Conservation (phyloP, 2,888 invertebrate genomes). For the Lepidocyrtoides sp. region DNA sequence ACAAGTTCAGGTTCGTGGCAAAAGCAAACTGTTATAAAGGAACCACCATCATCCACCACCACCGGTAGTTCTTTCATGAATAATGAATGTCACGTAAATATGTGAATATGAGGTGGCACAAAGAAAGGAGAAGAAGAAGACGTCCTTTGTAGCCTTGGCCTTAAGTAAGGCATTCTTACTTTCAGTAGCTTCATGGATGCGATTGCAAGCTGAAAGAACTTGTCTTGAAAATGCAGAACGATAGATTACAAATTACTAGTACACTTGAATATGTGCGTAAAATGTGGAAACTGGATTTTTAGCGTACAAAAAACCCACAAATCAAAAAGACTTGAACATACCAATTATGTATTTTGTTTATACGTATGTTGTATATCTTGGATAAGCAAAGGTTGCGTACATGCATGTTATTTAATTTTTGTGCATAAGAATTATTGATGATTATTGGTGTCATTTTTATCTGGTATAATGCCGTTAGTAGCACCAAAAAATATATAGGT, state of each 20-base stretch:
- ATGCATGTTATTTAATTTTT: no score
- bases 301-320: not conserved
- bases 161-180: slow-evolving; percentile 38
- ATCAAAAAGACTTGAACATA: not conserved
- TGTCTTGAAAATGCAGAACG: not conserved
- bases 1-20: slow-evolving; percentile 74
- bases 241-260: slow-evolving; percentile 25
- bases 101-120: not conserved
- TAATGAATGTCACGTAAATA: slow-evolving; percentile 45
- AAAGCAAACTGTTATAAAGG: not conserved
- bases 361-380: no score
- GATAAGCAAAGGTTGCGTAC: no score
- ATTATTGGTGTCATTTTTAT: not conserved
- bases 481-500: not conserved
- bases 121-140: slow-evolving; percentile 23
- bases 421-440: no score
- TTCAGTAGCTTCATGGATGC: not conserved
- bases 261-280: not conserved
- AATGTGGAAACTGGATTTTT: not conserved
- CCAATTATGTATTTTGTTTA: no score
- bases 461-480: not conserved
- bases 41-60: not conserved
- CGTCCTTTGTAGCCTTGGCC: slow-evolving; percentile 49
- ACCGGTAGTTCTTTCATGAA: slow-evolving; percentile 57
- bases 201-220: not conserved